Conservation (phyloP, 35 echinoderm and acorn worm genomes). For the Lytechinus variegatus region DNA sequence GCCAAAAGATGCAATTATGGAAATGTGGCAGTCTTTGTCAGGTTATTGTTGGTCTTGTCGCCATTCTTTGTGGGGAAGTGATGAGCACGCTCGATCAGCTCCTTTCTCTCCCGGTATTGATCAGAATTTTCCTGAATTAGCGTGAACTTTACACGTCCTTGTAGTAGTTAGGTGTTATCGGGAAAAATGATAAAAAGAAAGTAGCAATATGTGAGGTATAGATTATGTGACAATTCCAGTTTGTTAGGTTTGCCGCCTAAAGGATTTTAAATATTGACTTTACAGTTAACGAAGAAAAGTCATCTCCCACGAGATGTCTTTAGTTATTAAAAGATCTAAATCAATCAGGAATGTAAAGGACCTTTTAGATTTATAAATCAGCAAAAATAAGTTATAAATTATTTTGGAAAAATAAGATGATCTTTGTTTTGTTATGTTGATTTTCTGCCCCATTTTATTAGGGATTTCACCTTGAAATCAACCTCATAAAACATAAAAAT, state of each 20-base stretch:
- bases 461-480: background rate
- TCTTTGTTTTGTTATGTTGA: too few species aligned
- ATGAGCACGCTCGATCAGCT: background rate
- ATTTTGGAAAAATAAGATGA: too few species aligned
- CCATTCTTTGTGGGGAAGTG: background rate
- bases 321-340: too few species aligned
- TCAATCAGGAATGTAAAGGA: too few species aligned
- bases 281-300: background rate
- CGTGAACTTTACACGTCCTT: background rate
- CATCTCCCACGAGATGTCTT: too few species aligned
- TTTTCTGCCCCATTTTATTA: too few species aligned
- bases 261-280: background rate
- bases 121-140: background rate
- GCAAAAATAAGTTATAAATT: too few species aligned
- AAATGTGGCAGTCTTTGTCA: background rate
- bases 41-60: background rate
- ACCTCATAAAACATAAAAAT: background rate
- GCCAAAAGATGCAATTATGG: slow-evolving; percentile 2
- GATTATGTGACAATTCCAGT: background rate
- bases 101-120: background rate
- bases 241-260: background rate
- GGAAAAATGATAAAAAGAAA: background rate
- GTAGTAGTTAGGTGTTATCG: background rate
- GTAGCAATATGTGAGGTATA: background rate
- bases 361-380: too few species aligned